Evolutionary conservation across 2,888 invertebrate genomes (phyloP), one percentile per base, ranked within the genome.

Genomic region (Limenitis camilla): DNA sequence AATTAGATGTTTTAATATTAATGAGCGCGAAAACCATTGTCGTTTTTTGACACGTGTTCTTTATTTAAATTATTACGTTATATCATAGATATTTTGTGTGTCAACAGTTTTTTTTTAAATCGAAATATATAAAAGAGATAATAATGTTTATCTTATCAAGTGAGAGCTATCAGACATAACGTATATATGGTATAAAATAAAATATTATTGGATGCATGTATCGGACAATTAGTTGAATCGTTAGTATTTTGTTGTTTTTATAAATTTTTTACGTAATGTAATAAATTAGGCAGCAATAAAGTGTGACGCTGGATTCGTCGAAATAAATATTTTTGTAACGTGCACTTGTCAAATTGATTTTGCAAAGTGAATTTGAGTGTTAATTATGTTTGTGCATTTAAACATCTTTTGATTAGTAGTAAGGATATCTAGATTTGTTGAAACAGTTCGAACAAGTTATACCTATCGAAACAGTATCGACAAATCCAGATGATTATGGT

Each of bases 261-360:
- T 49, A 48, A 35, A 46, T 47, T 43, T 49, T 58, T 53, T 44
- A 53, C 35, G 6, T 44, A 32, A 40, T 40, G 49, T 43, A 35
- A 40, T 46, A 61, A 61, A 63, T 61, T 64, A 66, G 66, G 59
- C 68, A 63, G 66, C 66, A 69, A 67, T 67, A 67, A 67, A 49
- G 48, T 55, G 60, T 48, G 63, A 63, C 67, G 67, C 69, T 66
- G 66, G 67, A 57, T 60, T 61, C 65, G 67, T 66, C 64, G 45
- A 52, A 30, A 61, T 29, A 59, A 38, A 65, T 75, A 74, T 74
- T 75, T 75, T 74, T 74, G 67, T 74, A 74, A 55, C 58, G 43
- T 29, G 65, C 67, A 51, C 49, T 40, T 69, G 67, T 66, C 63
- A 66, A 44, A 41, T 56, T 52, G 40, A 56, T 66, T 71, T 62